Evolutionary conservation across 2,888 invertebrate genomes (phyloP).

Genomic region (Hipparchia sbordonii): DNA sequence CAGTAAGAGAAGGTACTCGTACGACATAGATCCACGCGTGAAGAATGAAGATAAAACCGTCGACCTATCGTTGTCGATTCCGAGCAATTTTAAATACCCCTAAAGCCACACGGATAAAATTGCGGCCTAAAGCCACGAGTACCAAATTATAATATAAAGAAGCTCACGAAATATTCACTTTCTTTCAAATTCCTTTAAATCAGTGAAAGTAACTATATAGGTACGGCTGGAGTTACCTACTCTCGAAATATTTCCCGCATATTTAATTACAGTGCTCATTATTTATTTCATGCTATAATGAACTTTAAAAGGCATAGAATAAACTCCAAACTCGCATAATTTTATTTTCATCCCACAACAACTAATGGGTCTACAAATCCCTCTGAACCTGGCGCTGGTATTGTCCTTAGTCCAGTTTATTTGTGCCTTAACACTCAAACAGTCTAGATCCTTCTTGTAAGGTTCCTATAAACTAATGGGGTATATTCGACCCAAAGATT

Average conservation of each 20-base stretch:
- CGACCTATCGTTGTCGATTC: too few species aligned
- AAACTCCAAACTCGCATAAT: conserved; percentile 11
- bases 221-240: conserved; percentile 51
- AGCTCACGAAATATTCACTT: neutral
- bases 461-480: neutral
- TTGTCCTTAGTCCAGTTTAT: conserved; percentile 73
- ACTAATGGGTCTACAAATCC: conserved; percentile 81
- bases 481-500: neutral
- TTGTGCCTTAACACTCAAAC: conserved; percentile 50
- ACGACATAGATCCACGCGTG: too few species aligned
- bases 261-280: conserved; percentile 57
- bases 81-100: too few species aligned
- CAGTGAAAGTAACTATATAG: conserved; percentile 1
- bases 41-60: too few species aligned
- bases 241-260: conserved; percentile 44
- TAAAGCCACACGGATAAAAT: too few species aligned
- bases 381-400: conserved; percentile 70
- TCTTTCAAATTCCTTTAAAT: conserved; percentile 12
- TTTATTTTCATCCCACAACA: conserved; percentile 9
- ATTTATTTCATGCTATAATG: neutral
- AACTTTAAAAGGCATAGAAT: neutral
- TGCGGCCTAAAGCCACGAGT: too few species aligned
- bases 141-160: neutral
- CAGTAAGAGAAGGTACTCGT: too few species aligned
- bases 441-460: conserved; percentile 60